Evolutionary conservation across 2,888 invertebrate genomes (phyloP).

Genomic region (Eremobia ochroleuca): DNA sequence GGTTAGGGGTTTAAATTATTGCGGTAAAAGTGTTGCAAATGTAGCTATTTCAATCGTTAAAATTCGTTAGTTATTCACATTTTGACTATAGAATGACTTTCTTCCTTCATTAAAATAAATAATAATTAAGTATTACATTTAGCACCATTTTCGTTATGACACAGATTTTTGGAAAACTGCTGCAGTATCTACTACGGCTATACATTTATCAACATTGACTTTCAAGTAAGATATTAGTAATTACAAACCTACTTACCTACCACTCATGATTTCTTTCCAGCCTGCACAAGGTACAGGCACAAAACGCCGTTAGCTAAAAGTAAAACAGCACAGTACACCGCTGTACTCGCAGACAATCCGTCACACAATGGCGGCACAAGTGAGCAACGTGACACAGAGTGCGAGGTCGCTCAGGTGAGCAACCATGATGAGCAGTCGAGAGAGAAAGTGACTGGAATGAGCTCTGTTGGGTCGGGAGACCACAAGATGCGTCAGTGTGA

Average conservation of each 20-base stretch:
- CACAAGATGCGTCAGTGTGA: too few species aligned
- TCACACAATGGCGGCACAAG: constrained; percentile 46
- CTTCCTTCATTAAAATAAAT: neutral
- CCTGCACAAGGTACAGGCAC: neutral
- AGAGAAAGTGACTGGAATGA: constrained; percentile 4
- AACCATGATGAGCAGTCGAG: constrained; percentile 16
- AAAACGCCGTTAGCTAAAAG: neutral
- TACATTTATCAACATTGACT: neutral
- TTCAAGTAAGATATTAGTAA: neutral
- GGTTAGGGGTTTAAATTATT: neutral
- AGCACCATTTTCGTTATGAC: neutral
- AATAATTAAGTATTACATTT: neutral
- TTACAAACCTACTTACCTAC: neutral
- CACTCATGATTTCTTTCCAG: neutral
- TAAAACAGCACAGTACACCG: neutral
- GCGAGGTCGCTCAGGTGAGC: constrained; percentile 16
- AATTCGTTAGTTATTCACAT: neutral
- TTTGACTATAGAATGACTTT: neutral
- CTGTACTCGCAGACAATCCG: constrained; percentile 7
- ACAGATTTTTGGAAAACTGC: neutral
- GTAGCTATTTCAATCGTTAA: neutral
- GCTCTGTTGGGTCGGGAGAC: neutral
- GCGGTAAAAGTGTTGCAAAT: neutral
- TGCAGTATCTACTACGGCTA: neutral
- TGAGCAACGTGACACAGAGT: constrained; percentile 30